phyloP scores from a whole-genome alignment of 1,140 invertebrate species.

The Plodia interpunctella region DNA sequence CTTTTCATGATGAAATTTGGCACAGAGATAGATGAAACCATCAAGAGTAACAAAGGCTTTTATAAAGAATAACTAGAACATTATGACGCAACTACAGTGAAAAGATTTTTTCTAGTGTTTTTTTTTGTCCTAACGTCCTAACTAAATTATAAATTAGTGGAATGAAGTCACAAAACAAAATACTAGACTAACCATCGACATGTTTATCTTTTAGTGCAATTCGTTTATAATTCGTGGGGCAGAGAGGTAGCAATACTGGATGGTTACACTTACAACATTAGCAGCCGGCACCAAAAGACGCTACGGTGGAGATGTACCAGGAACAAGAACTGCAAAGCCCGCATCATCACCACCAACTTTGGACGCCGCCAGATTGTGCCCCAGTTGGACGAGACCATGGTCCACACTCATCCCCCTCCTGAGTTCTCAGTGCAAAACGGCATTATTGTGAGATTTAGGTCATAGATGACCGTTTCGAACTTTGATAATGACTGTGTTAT shows the following conservation, averaged over 20 bases:
- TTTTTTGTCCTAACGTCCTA: no score
- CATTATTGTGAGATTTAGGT: neutral
- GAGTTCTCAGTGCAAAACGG: neutral
- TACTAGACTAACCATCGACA: neutral
- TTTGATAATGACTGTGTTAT: neutral
- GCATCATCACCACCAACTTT: conserved; percentile 1
- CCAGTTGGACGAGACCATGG: neutral
- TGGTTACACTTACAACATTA: neutral
- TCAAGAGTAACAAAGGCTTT: no score
- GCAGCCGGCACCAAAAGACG: neutral
- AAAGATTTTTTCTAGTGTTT: no score
- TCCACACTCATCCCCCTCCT: neutral
- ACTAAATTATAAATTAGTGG: no score
- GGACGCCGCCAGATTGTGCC: neutral
- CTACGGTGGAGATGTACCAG: conserved; percentile 9
- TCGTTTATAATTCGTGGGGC: neutral
- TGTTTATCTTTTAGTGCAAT: neutral
- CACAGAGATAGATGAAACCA: no score
- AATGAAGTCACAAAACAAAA: neutral
- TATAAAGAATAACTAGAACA: no score
- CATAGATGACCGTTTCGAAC: neutral
- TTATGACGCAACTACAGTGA: no score
- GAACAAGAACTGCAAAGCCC: conserved; percentile 1
- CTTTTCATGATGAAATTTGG: no score
- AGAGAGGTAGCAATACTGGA: neutral